Conservation (phyloP, 1,140 invertebrate genomes). For the Zaprionus lachaisei region DNA sequence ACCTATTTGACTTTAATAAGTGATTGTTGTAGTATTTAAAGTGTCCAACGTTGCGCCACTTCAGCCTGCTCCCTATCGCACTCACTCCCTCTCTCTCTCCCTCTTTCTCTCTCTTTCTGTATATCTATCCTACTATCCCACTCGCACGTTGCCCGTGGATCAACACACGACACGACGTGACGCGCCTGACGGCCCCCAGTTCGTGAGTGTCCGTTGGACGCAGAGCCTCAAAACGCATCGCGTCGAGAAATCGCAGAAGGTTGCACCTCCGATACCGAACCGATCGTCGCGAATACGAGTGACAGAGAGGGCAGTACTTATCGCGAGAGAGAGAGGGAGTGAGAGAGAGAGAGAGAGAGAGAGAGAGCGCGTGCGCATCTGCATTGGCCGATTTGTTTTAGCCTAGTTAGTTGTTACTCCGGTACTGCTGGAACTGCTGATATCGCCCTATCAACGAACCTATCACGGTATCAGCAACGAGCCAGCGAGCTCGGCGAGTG, state of each 20-base stretch:
- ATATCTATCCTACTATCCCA: background rate
- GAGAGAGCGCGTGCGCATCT: constrained; percentile 48
- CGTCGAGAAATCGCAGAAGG: constrained; percentile 34
- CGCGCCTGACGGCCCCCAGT: constrained; percentile 34
- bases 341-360: background rate
- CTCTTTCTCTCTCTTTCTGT: background rate
- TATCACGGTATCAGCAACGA: constrained; percentile 5
- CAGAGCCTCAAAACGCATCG: constrained; percentile 40
- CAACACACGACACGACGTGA: constrained; percentile 18
- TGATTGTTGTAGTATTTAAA: constrained; percentile 83
- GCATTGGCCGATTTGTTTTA: constrained; percentile 51
- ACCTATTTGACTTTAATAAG: constrained; percentile 84
- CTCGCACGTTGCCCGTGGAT: constrained; percentile 32
- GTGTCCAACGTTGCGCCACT: constrained; percentile 71
- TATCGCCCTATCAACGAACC: constrained; percentile 28
- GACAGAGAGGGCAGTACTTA: background rate
- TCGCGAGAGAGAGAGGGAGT: background rate
- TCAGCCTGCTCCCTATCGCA: background rate
- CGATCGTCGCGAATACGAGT: constrained; percentile 16
- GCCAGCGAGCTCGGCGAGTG: constrained; percentile 7
- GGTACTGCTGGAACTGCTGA: background rate
- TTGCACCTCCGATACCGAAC: background rate
- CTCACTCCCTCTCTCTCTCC: background rate
- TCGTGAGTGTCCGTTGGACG: constrained; percentile 50
- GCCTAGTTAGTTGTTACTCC: constrained; percentile 35